Conservation (phyloP, 1,140 invertebrate species). For the Lucilia cuprina region DNA sequence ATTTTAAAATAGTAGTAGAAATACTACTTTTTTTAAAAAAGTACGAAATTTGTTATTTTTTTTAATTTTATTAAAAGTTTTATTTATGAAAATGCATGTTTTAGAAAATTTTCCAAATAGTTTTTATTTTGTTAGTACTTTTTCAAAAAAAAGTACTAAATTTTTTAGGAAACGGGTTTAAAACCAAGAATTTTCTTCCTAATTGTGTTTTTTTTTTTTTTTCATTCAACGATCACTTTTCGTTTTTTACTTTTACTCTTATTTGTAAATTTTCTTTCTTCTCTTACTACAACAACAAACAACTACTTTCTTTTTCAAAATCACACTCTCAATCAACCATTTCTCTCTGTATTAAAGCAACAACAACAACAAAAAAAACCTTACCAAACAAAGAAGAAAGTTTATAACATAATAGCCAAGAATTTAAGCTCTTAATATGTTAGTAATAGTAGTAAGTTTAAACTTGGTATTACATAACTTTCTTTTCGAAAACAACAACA, state of each 20-base stretch:
- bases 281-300: background rate
- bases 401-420: conserved; percentile 10
- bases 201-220: too few relatives aligned
- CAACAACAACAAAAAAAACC: background rate
- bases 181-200: too few relatives aligned
- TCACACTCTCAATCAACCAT: background rate
- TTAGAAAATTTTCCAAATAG: too few relatives aligned
- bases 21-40: too few relatives aligned
- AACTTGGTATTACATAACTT: background rate
- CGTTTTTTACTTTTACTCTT: background rate
- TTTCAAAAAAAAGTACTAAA: too few relatives aligned
- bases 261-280: background rate
- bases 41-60: too few relatives aligned
- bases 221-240: background rate
- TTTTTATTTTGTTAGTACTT: too few relatives aligned
- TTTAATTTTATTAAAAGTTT: too few relatives aligned
- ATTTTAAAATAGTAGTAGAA: too few relatives aligned
- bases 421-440: background rate
- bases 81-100: too few relatives aligned
- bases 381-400: conserved; percentile 18
- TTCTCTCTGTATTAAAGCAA: background rate
- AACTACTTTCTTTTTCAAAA: conserved; percentile 9
- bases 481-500: conserved; percentile 2
- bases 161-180: too few relatives aligned
- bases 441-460: background rate